Evolutionary conservation across 2,888 invertebrate species (phyloP).

Genomic region (Phasia obesa): DNA sequence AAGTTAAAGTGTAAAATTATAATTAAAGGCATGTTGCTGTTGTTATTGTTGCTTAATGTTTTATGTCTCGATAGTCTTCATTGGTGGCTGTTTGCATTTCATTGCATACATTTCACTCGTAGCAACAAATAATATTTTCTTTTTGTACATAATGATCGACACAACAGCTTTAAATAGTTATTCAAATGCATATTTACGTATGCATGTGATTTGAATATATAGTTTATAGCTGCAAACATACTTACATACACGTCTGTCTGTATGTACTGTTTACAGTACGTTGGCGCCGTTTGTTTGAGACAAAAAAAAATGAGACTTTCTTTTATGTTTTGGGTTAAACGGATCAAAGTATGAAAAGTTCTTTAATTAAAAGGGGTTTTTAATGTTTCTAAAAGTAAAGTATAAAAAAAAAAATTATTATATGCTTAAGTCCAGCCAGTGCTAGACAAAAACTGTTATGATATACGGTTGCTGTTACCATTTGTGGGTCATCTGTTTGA

Average conservation of each 20-base stretch:
- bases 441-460: too few relatives aligned
- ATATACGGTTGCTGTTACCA: too few relatives aligned
- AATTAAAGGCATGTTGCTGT: conserved; percentile 48
- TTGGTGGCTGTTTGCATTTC: conserved; percentile 45
- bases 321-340: not conserved
- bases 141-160: conserved; percentile 50
- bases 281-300: not conserved
- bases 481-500: too few relatives aligned
- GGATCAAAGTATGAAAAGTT: not conserved
- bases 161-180: conserved; percentile 23
- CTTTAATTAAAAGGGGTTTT: not conserved
- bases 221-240: not conserved
- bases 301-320: not conserved
- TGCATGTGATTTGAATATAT: conserved; percentile 13
- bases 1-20: conserved; percentile 62
- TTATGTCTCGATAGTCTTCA: conserved; percentile 36
- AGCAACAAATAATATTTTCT: conserved; percentile 36
- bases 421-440: too few relatives aligned
- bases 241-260: not conserved
- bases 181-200: conserved; percentile 30
- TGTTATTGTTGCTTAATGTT: conserved; percentile 16
- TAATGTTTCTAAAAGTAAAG: too few relatives aligned
- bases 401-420: too few relatives aligned
- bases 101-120: conserved; percentile 53
- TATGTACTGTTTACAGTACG: not conserved